Conservation (phyloP, 2,797 vertebrate genomes). For the Lepus townsendii region DNA sequence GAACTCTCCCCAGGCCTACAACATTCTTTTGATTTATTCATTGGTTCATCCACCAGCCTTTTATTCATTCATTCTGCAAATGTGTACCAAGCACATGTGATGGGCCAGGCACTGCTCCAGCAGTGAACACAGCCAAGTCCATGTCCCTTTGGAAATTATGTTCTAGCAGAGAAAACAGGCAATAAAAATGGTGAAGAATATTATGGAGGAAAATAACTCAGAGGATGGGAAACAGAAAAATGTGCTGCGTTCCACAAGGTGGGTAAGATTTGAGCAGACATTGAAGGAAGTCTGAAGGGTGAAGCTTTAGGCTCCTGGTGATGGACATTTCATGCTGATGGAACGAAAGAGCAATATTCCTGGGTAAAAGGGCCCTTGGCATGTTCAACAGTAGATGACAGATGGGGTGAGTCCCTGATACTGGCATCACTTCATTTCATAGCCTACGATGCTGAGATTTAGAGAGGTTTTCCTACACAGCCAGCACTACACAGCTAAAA, state of each 20-base stretch:
- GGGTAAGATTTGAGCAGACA: neutral
- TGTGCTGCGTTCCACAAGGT: neutral
- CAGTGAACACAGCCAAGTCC: neutral
- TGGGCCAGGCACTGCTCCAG: neutral
- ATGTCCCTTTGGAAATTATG: neutral
- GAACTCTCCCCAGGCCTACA: neutral
- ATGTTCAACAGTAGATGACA: neutral
- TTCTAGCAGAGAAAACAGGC: neutral
- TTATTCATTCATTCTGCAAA: neutral
- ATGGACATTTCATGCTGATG: neutral
- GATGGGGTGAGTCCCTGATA: neutral
- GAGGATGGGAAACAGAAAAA: neutral
- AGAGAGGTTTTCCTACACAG: accelerated
- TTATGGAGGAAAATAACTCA: neutral
- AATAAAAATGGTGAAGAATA: neutral
- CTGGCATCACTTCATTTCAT: accelerated
- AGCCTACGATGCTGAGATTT: neutral
- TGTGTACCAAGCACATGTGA: neutral
- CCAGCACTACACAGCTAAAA: neutral
- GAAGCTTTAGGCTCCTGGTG: neutral
- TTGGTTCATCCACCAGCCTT: neutral
- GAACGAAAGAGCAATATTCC: neutral
- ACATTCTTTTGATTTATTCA: neutral
- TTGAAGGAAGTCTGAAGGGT: neutral
- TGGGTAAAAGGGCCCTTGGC: neutral